Percentiles rank a stretch among this genome's conserved stretches.
These are phyloP conservation scores for Lota lota DNA, from an alignment of 2,113 vertebrate genomes.

Conservation along the genomic window DNA sequence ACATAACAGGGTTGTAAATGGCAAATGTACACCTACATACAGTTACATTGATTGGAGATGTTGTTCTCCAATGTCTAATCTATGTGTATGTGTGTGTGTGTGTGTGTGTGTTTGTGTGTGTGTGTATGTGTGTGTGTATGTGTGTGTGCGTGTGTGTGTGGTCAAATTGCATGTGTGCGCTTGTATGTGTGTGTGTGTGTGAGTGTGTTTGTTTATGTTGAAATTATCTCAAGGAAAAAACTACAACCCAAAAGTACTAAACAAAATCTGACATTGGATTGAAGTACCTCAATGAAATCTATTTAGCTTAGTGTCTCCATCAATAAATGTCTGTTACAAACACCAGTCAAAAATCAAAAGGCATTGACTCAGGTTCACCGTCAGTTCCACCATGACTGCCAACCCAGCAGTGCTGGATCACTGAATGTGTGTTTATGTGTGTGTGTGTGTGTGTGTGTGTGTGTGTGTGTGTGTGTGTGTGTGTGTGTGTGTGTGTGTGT, in stretches of 20 bases:
- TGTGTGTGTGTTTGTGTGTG: not conserved
- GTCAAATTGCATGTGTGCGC: conserved; percentile 7
- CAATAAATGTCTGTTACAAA: conserved; percentile 24
- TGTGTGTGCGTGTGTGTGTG: conserved; percentile 24
- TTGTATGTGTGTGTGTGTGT: conserved; percentile 4
- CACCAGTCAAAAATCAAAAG: conserved; percentile 29
- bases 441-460: conserved; percentile 22
- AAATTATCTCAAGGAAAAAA: not conserved
- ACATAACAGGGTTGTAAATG: too few species aligned
- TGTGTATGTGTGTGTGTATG: conserved; percentile 5
- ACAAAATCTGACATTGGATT: conserved; percentile 14
- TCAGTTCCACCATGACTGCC: conserved; percentile 42
- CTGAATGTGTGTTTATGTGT: conserved; percentile 25
- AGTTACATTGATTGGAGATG: too few species aligned
- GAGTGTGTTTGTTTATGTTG: conserved; percentile 11
- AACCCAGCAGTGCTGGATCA: conserved; percentile 40
- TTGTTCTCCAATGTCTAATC: not conserved
- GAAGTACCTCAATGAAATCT: conserved; percentile 15
- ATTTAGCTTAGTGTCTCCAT: conserved; percentile 25
- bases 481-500: conserved; percentile 21
- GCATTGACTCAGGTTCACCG: conserved; percentile 18
- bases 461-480: conserved; percentile 23
- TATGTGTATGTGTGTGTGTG: conserved; percentile 1
- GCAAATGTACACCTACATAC: too few species aligned
- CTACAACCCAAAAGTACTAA: conserved; percentile 5